Base-by-base conservation (phyloP, 2,797 vertebrate species). In the Masticophis lateralis region DNA sequence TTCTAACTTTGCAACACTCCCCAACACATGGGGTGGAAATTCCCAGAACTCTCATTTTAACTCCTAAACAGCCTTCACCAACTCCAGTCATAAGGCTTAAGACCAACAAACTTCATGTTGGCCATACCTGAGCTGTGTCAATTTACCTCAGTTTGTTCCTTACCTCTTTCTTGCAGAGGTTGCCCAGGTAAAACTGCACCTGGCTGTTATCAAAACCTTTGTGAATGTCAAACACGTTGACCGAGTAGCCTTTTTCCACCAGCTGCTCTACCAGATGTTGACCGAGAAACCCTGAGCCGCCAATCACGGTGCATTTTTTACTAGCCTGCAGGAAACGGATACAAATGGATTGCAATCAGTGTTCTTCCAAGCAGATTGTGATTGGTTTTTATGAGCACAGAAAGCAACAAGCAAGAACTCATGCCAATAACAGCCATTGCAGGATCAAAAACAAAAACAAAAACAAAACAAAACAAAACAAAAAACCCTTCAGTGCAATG, bases 281-380 rank as follows among this genome's bases (percentile, higher is more conserved):
- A 5, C 99, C 99, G 86, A 99, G 97, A 97, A 99, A 99, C 0
- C 99, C 99, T 0, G 98, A 99, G 16, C 99, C 99, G 0, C 99
- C 99, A 0, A 99, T 98, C 55, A 99, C 99, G 0, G 98, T 97
- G 89, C 99, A 99, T 11, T 97, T 98, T 94, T 98, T 98, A 87
- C 12, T 98, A 55, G 97, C 97, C 99, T 99, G 97, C 2, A 57
- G 43, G 10, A 55, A 59, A 27, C 6, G 47, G 28, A 27, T 2
- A 28, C 1, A n/a, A 5, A 32, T 0, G 7, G 37, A 4, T 61
- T 6, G 3, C 88, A 63, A 47, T 83, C 25, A 51, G 88, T 25
- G 37, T 27, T 59, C 59, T 88, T 37, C 16, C 28, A 13, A 57
- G 37, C 9, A 59, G 2, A 5, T 32, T 5, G 3, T 4, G 28